Conservation (phyloP, 1,140 invertebrate genomes). For the Lepidurus arcticus region DNA sequence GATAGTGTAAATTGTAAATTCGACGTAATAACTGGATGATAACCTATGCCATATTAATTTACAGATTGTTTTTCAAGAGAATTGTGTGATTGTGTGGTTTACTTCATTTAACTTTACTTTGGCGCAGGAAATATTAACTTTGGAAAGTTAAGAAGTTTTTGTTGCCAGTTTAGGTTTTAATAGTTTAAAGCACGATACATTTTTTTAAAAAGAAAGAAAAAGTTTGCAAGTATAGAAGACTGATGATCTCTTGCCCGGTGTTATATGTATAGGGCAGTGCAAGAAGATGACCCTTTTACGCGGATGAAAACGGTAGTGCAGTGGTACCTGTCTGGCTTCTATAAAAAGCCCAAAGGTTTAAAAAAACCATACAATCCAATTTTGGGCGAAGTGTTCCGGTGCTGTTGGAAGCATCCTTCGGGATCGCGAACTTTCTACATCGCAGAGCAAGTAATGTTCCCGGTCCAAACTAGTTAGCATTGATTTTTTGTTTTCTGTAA, state of each 20-base stretch:
- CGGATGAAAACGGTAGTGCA: slow-evolving; percentile 81
- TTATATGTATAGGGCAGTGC: slow-evolving; percentile 63
- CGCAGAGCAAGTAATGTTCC: slow-evolving; percentile 69
- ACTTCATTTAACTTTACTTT: too few relatives aligned
- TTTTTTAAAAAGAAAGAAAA: too few relatives aligned
- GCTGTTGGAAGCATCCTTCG: slow-evolving; percentile 79
- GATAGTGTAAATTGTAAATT: too few relatives aligned
- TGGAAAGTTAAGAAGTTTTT: too few relatives aligned
- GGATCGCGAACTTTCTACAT: slow-evolving; percentile 85
- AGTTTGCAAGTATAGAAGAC: too few relatives aligned
- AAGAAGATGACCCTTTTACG: slow-evolving; percentile 78
- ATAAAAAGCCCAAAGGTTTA: slow-evolving; percentile 79
- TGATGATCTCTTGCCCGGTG: neutral
- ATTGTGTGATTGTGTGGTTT: too few relatives aligned
- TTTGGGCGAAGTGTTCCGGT: slow-evolving; percentile 83
- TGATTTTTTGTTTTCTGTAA: neutral
- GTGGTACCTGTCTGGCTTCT: slow-evolving; percentile 85
- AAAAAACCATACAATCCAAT: slow-evolving; percentile 96
- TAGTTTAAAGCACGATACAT: too few relatives aligned
- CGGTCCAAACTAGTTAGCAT: slow-evolving; percentile 10
- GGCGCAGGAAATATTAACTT: too few relatives aligned
- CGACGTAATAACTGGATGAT: too few relatives aligned
- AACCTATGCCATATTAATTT: too few relatives aligned
- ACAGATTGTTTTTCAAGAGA: too few relatives aligned
- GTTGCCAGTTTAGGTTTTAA: too few relatives aligned